These are phyloP conservation scores for Craseonycteris thonglongyai DNA, from an alignment of 2,113 vertebrate species.

Conservation along the genomic window DNA sequence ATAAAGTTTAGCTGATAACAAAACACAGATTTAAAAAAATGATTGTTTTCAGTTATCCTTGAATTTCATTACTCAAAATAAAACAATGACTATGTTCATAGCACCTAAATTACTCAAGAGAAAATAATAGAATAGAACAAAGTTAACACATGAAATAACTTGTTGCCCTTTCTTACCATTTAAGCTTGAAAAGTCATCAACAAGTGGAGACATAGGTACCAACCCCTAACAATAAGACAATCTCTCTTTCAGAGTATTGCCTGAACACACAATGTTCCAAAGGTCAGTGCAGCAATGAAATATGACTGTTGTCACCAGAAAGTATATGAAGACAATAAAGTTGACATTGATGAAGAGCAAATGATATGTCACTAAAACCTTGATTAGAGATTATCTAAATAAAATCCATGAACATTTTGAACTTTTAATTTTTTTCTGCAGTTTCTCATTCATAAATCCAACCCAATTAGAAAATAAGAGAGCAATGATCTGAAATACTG, in stretches of 20 bases:
- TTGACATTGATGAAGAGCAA: constrained; percentile 51
- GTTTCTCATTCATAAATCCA: constrained; percentile 29
- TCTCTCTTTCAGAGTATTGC: background rate
- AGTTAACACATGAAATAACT: background rate
- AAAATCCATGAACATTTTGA: background rate
- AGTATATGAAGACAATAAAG: background rate
- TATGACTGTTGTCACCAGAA: constrained; percentile 43
- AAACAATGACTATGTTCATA: background rate
- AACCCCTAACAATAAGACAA: background rate
- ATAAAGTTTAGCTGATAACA: background rate
- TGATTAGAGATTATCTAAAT: constrained; percentile 20
- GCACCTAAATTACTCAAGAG: background rate
- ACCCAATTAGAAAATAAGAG: background rate
- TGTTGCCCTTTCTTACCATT: background rate
- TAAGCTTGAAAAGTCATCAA: background rate
- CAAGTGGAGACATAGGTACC: background rate
- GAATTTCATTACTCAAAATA: background rate
- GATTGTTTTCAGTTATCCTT: background rate
- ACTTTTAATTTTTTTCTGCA: background rate
- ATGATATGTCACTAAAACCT: background rate
- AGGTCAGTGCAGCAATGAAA: constrained; percentile 44
- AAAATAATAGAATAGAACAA: background rate
- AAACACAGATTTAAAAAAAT: background rate
- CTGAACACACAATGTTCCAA: background rate
- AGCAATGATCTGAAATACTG: background rate